Evolutionary conservation across 2,888 invertebrate genomes (phyloP).

Genomic region (Athetis lepigone): DNA sequence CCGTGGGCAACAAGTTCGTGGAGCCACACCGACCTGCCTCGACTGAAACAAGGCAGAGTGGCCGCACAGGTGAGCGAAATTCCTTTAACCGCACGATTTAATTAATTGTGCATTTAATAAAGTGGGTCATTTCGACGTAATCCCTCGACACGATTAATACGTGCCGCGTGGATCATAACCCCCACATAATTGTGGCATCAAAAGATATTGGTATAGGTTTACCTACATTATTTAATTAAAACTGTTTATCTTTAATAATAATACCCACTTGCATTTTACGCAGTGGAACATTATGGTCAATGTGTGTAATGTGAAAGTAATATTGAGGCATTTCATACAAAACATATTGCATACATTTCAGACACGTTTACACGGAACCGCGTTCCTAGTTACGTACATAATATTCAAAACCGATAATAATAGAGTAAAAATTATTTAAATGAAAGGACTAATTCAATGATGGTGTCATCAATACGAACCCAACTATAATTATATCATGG

Average conservation of each 20-base stretch:
- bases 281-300: background rate
- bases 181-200: constrained; percentile 39
- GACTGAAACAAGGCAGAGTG: constrained; percentile 93
- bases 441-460: constrained; percentile 19
- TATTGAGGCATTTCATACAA: background rate
- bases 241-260: constrained; percentile 4
- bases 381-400: constrained; percentile 12
- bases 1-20: constrained; percentile 95
- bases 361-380: too few species aligned
- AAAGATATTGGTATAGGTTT: constrained; percentile 34
- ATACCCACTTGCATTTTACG: constrained; percentile 3
- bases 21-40: constrained; percentile 94
- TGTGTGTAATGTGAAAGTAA: background rate
- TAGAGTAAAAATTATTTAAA: constrained; percentile 14
- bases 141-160: constrained; percentile 59
- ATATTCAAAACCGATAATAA: constrained; percentile 16
- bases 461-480: constrained; percentile 18
- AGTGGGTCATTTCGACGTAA: constrained; percentile 59
- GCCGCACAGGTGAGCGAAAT: constrained; percentile 79
- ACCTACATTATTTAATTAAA: constrained; percentile 36
- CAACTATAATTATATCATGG: constrained; percentile 58
- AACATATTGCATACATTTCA: constrained; percentile 9
- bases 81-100: constrained; percentile 59
- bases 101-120: constrained; percentile 63
- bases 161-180: constrained; percentile 39